Base-by-base conservation (phyloP, 2,797 vertebrate genomes). In the Bufotes viridis region DNA sequence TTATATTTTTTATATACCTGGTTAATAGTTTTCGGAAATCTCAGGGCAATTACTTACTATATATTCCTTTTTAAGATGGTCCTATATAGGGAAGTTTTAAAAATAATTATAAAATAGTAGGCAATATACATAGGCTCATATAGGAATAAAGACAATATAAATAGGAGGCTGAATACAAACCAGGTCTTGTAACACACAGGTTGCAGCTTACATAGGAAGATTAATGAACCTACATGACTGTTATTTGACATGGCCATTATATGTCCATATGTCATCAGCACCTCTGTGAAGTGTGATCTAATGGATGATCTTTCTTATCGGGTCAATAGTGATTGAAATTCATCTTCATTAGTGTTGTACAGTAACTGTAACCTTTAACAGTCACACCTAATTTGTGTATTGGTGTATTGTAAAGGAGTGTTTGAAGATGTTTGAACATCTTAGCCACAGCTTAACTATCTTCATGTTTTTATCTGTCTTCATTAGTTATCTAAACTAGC, bases 331-430 rank as follows among this genome's bases (percentile, higher is more conserved):
- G 51, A 63, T 65, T 24, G 22, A 26, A 78, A 88, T 75, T 49
- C 24, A 58, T 53, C 60, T 86, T 20, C 22, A 82, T 86, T 34
- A 82, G 51, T 76, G 60, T 60, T 53, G n/a, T 42, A 81, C 57
- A 82, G 72, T 29, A 26, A 75, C n/a, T 75, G 58, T 55, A 20
- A 20, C 58, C 8, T 72, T 29, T 57, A 78, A 49, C 57, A 76
- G 60, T 78, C 63, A 65, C 78, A 89, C 83, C 78, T 89, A 78
- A 89, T 89, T 81, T 65, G 58, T 82, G 84, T 78, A 29, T 34
- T 82, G 75, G 51, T 69, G 17, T 84, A 20, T 84, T 42, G 74
- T 88, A 53, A 88, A 29, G 13, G 74, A 86, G 51, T 76, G 69
- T 51, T 81, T 82, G 69, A 76, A 87, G 72, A 57, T 55, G 14